A percentile compares a stretch with the other conserved stretches of the same genome.
These are phyloP conservation scores for Paracyclopina nana DNA, from an alignment of 1,140 invertebrate genomes.

Conservation along the genomic window DNA sequence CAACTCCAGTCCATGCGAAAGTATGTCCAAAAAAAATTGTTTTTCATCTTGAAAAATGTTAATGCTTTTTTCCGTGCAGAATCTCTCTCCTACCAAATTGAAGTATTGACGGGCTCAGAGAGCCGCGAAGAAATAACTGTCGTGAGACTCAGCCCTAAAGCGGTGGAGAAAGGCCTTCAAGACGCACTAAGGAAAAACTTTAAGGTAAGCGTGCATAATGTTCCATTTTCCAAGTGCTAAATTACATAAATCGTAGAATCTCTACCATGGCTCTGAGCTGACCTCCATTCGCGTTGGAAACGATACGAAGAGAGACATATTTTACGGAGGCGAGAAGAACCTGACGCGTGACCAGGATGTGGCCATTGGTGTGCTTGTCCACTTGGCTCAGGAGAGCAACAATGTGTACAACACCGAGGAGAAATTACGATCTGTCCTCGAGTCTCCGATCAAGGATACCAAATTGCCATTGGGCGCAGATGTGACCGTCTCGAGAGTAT, in stretches of 20 bases:
- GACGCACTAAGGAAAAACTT: neutral
- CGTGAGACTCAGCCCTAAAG: conserved; percentile 9
- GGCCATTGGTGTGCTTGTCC: conserved; percentile 7
- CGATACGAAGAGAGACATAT: conserved; percentile 9
- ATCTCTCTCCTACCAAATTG: conserved; percentile 9
- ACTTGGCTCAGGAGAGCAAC: conserved; percentile 3
- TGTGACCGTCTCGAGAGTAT: conserved; percentile 13
- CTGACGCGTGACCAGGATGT: conserved; percentile 3
- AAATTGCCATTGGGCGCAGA: conserved; percentile 8
- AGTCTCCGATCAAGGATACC: conserved; percentile 10
- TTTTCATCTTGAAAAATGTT: neutral
- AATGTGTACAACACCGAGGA: conserved; percentile 5
- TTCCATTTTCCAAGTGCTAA: neutral
- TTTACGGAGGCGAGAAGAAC: conserved; percentile 7
- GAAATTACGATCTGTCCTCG: conserved; percentile 1
- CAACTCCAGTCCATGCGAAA: conserved; percentile 2
- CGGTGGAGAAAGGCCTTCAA: conserved; percentile 7
- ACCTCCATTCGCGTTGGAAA: conserved; percentile 10
- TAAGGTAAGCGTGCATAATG: conserved; percentile 9
- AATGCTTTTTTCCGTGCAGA: conserved; percentile 10
- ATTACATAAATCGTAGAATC: conserved; percentile 1
- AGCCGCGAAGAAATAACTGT: conserved; percentile 11
- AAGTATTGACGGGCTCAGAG: conserved; percentile 13
- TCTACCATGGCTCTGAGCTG: conserved; percentile 6
- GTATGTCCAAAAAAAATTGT: conserved; percentile 8